These are phyloP conservation scores for Sorex maritimensis DNA, from an alignment of 2,797 vertebrate species.

Conservation along the genomic window DNA sequence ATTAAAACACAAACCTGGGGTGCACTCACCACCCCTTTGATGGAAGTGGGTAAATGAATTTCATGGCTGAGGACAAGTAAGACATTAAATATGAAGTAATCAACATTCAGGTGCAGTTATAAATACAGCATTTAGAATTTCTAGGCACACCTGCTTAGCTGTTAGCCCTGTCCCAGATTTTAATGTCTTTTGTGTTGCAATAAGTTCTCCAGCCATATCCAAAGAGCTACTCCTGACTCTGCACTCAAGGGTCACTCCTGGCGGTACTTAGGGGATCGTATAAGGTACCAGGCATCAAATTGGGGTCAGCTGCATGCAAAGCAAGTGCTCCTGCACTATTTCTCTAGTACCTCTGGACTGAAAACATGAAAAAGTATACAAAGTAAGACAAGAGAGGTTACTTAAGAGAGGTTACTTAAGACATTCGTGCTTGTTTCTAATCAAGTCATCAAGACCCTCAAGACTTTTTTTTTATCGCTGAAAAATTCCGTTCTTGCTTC, in stretches of 20 bases:
- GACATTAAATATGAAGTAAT: background rate
- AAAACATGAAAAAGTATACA: too few species aligned
- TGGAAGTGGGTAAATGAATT: background rate
- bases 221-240: too few species aligned
- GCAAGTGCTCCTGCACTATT: too few species aligned
- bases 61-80: conserved; percentile 1
- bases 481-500: background rate
- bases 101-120: background rate
- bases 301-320: too few species aligned
- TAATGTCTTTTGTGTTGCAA: background rate
- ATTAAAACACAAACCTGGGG: background rate
- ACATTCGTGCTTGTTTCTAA: background rate
- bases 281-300: too few species aligned
- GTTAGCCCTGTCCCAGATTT: background rate
- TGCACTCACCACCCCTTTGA: too few species aligned
- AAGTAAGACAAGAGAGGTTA: background rate
- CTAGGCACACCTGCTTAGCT: background rate
- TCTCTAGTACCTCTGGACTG: too few species aligned
- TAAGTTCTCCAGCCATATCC: background rate
- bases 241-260: too few species aligned
- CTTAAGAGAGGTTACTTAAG: background rate
- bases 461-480: background rate
- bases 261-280: too few species aligned
- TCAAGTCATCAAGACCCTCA: background rate
- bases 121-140: background rate